These are phyloP conservation scores for Laticauda laticaudata DNA, from an alignment of 2,113 vertebrate species.

Conservation along the genomic window DNA sequence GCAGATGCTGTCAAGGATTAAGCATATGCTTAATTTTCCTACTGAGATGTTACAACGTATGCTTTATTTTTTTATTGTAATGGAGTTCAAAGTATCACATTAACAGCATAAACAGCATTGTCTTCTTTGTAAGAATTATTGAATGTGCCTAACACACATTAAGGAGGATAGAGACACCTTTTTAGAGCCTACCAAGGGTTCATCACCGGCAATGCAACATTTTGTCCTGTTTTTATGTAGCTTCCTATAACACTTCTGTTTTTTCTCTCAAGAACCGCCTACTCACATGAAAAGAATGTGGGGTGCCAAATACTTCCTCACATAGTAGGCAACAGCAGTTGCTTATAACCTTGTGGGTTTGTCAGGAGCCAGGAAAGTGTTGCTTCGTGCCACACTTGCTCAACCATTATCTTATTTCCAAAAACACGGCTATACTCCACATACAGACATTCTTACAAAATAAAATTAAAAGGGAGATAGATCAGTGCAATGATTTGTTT, in stretches of 20 bases:
- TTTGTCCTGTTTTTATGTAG: slow-evolving; percentile 12
- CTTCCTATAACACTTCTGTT: slow-evolving; percentile 39
- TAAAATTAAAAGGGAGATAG: neutral
- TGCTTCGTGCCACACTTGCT: slow-evolving; percentile 6
- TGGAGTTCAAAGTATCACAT: neutral
- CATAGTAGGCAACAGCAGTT: slow-evolving; percentile 45
- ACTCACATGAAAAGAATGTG: slow-evolving; percentile 30
- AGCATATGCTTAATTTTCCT: neutral
- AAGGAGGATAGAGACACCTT: neutral
- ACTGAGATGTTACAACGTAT: neutral
- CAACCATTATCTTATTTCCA: neutral
- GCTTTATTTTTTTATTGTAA: neutral
- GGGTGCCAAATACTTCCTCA: slow-evolving; percentile 43
- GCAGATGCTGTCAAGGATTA: neutral
- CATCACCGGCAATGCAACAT: neutral
- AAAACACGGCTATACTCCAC: neutral
- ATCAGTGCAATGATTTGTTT: neutral
- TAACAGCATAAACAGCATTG: neutral
- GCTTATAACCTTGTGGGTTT: slow-evolving; percentile 35
- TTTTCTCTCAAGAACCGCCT: slow-evolving; percentile 40
- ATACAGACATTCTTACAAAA: neutral
- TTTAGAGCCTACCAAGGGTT: neutral
- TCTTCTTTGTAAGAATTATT: slow-evolving; percentile 23
- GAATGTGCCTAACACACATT: neutral
- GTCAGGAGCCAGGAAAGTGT: slow-evolving; percentile 32